These are phyloP conservation scores for Eledone cirrhosa DNA, from an alignment of 2,888 invertebrate species.

Conservation along the genomic window DNA sequence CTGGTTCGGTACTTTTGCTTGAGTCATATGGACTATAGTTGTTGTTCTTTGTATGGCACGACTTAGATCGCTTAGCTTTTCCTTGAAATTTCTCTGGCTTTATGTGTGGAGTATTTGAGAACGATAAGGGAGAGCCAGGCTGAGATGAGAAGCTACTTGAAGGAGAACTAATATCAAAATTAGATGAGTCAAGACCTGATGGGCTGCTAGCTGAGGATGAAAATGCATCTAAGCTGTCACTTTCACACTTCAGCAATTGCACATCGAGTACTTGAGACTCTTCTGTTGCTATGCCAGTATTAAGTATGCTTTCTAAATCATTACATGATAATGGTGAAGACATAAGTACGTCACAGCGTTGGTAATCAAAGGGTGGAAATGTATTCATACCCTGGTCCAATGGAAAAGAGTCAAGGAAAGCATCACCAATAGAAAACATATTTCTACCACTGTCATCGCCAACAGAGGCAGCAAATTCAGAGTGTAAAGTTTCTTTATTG, in stretches of 20 bases:
- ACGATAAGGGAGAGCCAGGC: too few species aligned
- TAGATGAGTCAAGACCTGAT: too few species aligned
- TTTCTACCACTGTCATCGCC: too few species aligned
- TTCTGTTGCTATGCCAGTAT: conserved; percentile 36
- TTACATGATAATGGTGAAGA: conserved; percentile 43
- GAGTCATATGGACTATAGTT: background rate
- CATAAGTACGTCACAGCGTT: conserved; percentile 33
- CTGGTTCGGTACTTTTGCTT: conserved; percentile 32
- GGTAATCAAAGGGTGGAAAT: too few species aligned
- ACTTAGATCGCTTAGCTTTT: conserved; percentile 17
- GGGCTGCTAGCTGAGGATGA: background rate
- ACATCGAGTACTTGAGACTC: background rate
- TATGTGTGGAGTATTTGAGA: too few species aligned
- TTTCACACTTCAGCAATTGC: background rate
- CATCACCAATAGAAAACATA: too few species aligned
- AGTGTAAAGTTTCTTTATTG: too few species aligned
- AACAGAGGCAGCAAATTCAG: too few species aligned
- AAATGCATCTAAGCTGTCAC: background rate
- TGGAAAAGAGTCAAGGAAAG: too few species aligned
- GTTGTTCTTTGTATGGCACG: conserved; percentile 26
- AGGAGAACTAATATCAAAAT: too few species aligned
- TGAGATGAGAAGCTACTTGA: too few species aligned
- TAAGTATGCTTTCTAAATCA: conserved; percentile 46
- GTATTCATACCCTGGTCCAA: too few species aligned
- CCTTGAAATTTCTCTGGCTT: background rate